A percentile compares a stretch with the other conserved stretches of the same genome.
These are phyloP conservation scores for Lasioglossum malachurum DNA, from an alignment of 2,888 invertebrate genomes.

Conservation along the genomic window DNA sequence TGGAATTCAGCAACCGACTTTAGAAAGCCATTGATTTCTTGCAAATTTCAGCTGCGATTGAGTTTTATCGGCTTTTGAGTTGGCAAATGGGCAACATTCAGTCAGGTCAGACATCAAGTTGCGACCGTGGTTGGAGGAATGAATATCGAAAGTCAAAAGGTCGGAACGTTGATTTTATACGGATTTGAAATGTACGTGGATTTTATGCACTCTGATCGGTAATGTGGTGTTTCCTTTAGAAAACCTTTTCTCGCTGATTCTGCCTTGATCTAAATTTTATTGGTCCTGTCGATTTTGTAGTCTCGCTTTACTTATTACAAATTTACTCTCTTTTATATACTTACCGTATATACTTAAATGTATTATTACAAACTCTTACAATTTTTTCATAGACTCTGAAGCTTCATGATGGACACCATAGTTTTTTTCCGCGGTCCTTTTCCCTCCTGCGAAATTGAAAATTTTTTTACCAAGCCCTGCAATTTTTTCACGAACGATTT, in stretches of 20 bases:
- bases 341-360: too few relatives aligned
- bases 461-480: not conserved
- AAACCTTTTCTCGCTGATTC: not conserved
- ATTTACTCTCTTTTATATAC: too few relatives aligned
- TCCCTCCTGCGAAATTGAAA: not conserved
- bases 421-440: not conserved
- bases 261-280: not conserved
- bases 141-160: not conserved
- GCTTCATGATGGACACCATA: too few relatives aligned
- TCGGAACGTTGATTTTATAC: not conserved
- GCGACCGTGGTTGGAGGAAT: not conserved
- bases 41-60: not conserved
- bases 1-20: not conserved
- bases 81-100: not conserved
- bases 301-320: too few relatives aligned
- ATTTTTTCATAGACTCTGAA: not conserved
- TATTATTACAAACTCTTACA: too few relatives aligned
- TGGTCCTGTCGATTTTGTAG: not conserved
- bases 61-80: not conserved
- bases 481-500: not conserved
- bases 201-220: not conserved
- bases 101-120: not conserved
- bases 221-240: not conserved
- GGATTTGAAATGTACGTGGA: not conserved
- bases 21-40: not conserved